phyloP scores from a whole-genome alignment of 2,888 invertebrate genomes.

The Eristalis arbustorum region DNA sequence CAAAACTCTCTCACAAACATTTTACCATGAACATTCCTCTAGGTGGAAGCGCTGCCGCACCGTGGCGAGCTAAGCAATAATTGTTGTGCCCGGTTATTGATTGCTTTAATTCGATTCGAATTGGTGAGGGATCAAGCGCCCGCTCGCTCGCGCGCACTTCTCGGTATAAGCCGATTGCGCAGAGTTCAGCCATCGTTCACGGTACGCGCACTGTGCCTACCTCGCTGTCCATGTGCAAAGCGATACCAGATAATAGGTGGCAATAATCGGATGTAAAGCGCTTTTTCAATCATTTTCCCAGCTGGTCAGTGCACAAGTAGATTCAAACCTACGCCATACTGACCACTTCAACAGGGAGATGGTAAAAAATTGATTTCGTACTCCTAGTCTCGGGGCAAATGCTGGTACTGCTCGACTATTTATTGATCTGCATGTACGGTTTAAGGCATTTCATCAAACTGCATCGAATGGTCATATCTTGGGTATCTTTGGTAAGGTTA shows the following conservation, averaged over 20 bases:
- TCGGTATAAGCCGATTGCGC: slow-evolving; percentile 26
- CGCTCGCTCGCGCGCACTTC: slow-evolving; percentile 49
- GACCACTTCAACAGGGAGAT: slow-evolving; percentile 30
- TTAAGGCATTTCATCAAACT: slow-evolving; percentile 58
- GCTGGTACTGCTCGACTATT: slow-evolving; percentile 25
- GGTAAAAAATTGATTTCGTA: slow-evolving; percentile 66
- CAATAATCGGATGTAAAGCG: slow-evolving; percentile 67
- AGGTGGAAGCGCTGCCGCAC: slow-evolving; percentile 45
- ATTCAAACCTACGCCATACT: slow-evolving; percentile 21
- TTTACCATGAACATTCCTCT: slow-evolving; percentile 41
- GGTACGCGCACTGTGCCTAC: slow-evolving; percentile 13
- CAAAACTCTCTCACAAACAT: slow-evolving; percentile 47
- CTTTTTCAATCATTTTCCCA: slow-evolving; percentile 67
- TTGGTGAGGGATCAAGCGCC: slow-evolving; percentile 62
- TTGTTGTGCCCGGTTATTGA: slow-evolving; percentile 67
- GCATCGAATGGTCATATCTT: slow-evolving; percentile 6
- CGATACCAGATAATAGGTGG: slow-evolving; percentile 66
- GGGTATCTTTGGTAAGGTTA: slow-evolving; percentile 23
- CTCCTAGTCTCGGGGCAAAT: slow-evolving; percentile 13
- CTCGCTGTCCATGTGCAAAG: slow-evolving; percentile 41
- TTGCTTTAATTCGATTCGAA: slow-evolving; percentile 68
- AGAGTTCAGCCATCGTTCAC: slow-evolving; percentile 19
- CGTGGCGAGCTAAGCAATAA: slow-evolving; percentile 46
- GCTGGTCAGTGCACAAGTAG: slow-evolving; percentile 29
- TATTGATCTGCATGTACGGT: slow-evolving; percentile 54